Base-by-base conservation (phyloP, 2,113 vertebrate genomes). In the Muntiacus muntjak region DNA sequence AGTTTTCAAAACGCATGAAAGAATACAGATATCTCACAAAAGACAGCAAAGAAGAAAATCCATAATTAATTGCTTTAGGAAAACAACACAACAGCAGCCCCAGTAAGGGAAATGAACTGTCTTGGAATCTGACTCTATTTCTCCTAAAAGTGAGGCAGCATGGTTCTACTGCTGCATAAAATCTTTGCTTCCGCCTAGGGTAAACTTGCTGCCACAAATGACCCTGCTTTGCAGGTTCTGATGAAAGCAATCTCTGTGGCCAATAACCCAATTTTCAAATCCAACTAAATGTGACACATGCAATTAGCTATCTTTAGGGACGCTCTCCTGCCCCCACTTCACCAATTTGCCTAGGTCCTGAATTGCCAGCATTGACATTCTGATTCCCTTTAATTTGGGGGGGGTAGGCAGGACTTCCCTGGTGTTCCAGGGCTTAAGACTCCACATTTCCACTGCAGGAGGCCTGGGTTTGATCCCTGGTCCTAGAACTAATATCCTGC, bases 1-100 rank as follows among this genome's bases (percentile, higher is more conserved):
- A 40, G 55, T 89, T 89, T 67, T 15, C 87, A 95, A 96, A 91
- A 96, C 11, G 52, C 78, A 36, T 11, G 11, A 71, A 84, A 93
- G 81, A 95, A 86, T 17, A 94, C 5, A 78, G 43, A 76, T n/a
- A 96, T 62, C 67, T 93, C 78, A 91, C 86, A 81, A 84, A 82
- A 23, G 28, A 26, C 13, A 91, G 8, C 12, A 47, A 84, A 82
- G 43, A 67, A 93, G 55, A 45, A 89, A 96, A 86, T 5, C 78
- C 74, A 74, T 11, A 86, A 36, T 50, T 60, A 71, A 88, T 14
- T 76, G n/a, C 43, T 25, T 83, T 33, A 78, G 11, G 83, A 54
- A 78, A 54, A 89, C 25, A 94, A 71, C 67, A 14, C 3, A 33
- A 11, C 6, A 94, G 4, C 28, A 58, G 1, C 23, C 54, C 14